Percentiles rank a stretch among this genome's conserved stretches.
Evolutionary conservation across 1,140 invertebrate species (phyloP).

Genomic region (Neodiprion fabricii): DNA sequence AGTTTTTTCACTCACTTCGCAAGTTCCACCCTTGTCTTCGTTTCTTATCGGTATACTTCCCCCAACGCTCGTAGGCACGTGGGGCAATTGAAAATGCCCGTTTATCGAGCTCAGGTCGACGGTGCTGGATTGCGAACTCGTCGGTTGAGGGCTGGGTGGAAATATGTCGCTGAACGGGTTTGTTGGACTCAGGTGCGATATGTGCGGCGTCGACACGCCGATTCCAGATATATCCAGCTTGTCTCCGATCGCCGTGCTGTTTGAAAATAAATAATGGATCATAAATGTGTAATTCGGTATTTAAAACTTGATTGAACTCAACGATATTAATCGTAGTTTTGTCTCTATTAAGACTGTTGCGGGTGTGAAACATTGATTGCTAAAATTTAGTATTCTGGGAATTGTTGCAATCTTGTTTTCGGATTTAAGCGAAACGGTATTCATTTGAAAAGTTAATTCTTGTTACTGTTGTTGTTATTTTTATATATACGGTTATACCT

Average conservation of each 20-base stretch:
- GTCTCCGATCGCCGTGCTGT: slow-evolving; percentile 40
- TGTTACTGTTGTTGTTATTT: too few species aligned
- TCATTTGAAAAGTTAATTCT: too few species aligned
- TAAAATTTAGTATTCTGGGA: too few species aligned
- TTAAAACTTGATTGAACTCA: neutral
- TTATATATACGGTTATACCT: too few species aligned
- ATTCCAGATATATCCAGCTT: slow-evolving; percentile 34
- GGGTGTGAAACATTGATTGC: too few species aligned
- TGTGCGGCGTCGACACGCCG: slow-evolving; percentile 40
- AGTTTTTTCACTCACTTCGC: slow-evolving; percentile 43
- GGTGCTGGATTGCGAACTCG: slow-evolving; percentile 43
- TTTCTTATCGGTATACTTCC: slow-evolving; percentile 33
- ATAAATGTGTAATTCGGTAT: slow-evolving; percentile 13
- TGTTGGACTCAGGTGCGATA: slow-evolving; percentile 36
- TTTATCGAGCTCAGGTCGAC: slow-evolving; percentile 43
- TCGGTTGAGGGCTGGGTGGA: slow-evolving; percentile 40
- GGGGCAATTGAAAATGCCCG: slow-evolving; percentile 46
- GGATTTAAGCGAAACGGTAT: too few species aligned
- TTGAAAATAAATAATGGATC: slow-evolving; percentile 9
- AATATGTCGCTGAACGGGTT: slow-evolving; percentile 39
- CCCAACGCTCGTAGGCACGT: slow-evolving; percentile 29
- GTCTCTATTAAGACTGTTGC: too few species aligned
- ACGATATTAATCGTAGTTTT: too few species aligned
- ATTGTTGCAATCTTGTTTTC: too few species aligned
- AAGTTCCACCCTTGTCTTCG: slow-evolving; percentile 49